These are phyloP conservation scores for Bruchidius siliquastri DNA, from an alignment of 2,888 invertebrate genomes.

Conservation along the genomic window DNA sequence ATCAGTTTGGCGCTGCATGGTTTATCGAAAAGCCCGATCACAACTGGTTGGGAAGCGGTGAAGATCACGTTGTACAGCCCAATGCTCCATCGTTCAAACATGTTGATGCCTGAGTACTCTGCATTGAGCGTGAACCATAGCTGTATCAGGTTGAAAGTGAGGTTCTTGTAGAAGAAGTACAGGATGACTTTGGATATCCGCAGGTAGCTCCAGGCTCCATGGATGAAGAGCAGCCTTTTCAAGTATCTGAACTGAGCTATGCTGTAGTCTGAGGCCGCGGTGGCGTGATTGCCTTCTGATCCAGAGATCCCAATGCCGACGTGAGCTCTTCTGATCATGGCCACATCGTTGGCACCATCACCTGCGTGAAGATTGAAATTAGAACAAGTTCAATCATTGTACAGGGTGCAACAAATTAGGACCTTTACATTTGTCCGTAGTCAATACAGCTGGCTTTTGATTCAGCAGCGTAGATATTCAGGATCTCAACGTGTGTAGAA, in stretches of 20 bases:
- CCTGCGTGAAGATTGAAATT: slow-evolving; percentile 47
- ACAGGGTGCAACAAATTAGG: background rate
- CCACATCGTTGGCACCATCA: slow-evolving; percentile 97
- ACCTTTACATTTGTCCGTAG: background rate
- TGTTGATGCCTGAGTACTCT: slow-evolving; percentile 98
- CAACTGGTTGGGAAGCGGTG: slow-evolving; percentile 94
- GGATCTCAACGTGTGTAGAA: too few relatives aligned
- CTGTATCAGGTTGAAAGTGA: slow-evolving; percentile 97
- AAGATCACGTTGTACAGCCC: slow-evolving; percentile 91
- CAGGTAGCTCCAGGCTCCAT: slow-evolving; percentile 98
- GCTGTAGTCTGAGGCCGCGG: slow-evolving; percentile 97
- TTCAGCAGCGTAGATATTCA: too few relatives aligned
- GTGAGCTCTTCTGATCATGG: slow-evolving; percentile 96
- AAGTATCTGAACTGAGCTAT: slow-evolving; percentile 96
- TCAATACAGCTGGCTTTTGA: too few relatives aligned
- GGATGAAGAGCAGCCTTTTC: slow-evolving; percentile 85
- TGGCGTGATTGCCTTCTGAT: slow-evolving; percentile 95
- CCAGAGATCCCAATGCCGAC: slow-evolving; percentile 98
- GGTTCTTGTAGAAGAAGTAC: slow-evolving; percentile 99
- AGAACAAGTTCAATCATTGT: background rate
- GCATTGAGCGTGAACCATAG: slow-evolving; percentile 97
- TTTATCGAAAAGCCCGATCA: slow-evolving; percentile 95
- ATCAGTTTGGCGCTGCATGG: slow-evolving; percentile 87
- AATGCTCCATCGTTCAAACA: slow-evolving; percentile 92
- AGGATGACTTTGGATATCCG: slow-evolving; percentile 95